These are phyloP conservation scores for Forbesichthys agassizii DNA, from an alignment of 2,113 vertebrate genomes.

Conservation along the genomic window DNA sequence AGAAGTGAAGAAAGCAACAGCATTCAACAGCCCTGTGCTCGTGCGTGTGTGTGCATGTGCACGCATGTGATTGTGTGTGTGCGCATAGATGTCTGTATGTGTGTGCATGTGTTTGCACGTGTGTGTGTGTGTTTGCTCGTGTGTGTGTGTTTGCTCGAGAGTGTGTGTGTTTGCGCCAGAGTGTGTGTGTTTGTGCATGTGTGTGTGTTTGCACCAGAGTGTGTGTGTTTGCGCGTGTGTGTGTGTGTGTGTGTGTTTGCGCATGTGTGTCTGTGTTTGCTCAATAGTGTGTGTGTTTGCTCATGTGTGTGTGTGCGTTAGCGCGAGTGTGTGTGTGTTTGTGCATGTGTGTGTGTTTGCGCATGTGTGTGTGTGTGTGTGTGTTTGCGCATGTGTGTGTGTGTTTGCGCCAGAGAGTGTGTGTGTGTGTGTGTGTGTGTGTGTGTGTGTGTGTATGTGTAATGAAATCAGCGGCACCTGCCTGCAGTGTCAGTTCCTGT, in stretches of 20 bases:
- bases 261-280: not conserved
- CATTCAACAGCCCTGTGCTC: no score
- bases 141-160: not conserved
- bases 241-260: no score
- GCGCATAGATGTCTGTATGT: not conserved
- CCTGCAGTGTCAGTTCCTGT: conserved; percentile 36
- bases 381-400: no score
- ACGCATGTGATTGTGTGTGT: no score
- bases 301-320: conserved; percentile 12
- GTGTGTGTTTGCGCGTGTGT: no score
- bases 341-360: not conserved
- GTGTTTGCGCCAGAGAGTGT: not conserved
- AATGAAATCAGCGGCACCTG: conserved; percentile 42
- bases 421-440: no score
- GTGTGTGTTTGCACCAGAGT: not conserved
- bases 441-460: conserved; percentile 14
- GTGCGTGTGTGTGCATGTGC: not conserved
- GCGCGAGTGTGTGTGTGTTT: not conserved
- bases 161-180: not conserved
- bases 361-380: not conserved
- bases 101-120: not conserved
- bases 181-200: conserved; percentile 1
- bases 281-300: not conserved
- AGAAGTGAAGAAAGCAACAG: no score
- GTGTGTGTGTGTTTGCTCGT: no score